Percentiles rank a stretch among this genome's conserved stretches.
Conservation (phyloP, 2,888 invertebrate species). For the Epinotia brunnichana region DNA sequence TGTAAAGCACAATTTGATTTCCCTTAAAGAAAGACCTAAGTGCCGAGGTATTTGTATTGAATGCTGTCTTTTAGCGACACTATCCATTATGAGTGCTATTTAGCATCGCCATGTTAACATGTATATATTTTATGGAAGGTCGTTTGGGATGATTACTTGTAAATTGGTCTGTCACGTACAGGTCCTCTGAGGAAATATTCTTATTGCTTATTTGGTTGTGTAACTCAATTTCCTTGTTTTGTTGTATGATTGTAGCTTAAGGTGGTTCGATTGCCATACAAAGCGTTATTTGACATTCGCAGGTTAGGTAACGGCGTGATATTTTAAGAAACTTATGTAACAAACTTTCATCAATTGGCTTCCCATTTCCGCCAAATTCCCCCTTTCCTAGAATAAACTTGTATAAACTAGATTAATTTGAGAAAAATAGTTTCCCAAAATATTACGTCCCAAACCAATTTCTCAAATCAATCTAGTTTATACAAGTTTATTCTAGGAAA, state of each 20-base stretch:
- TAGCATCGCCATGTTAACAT: slow-evolving; percentile 24
- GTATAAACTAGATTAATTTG: too few species aligned
- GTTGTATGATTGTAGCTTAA: not conserved
- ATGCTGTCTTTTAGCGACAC: not conserved
- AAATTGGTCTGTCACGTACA: slow-evolving; percentile 40
- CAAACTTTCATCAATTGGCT: too few species aligned
- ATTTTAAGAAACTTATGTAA: too few species aligned
- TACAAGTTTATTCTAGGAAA: too few species aligned
- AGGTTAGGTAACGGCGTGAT: too few species aligned
- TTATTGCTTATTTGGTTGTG: not conserved
- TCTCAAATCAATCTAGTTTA: too few species aligned
- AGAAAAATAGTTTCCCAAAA: too few species aligned
- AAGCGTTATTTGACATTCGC: too few species aligned
- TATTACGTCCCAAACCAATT: too few species aligned
- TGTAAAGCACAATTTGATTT: slow-evolving; percentile 17
- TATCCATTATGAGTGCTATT: slow-evolving; percentile 24
- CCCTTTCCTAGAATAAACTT: too few species aligned
- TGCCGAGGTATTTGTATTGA: not conserved
- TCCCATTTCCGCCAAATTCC: too few species aligned
- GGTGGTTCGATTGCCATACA: too few species aligned
- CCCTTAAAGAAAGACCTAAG: slow-evolving; percentile 3
- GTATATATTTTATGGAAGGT: slow-evolving; percentile 30
- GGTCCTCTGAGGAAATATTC: slow-evolving; percentile 21
- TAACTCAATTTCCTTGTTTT: slow-evolving; percentile 11
- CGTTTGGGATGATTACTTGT: slow-evolving; percentile 30